Base-by-base conservation (phyloP, 2,113 vertebrate genomes). In the Passer domesticus region DNA sequence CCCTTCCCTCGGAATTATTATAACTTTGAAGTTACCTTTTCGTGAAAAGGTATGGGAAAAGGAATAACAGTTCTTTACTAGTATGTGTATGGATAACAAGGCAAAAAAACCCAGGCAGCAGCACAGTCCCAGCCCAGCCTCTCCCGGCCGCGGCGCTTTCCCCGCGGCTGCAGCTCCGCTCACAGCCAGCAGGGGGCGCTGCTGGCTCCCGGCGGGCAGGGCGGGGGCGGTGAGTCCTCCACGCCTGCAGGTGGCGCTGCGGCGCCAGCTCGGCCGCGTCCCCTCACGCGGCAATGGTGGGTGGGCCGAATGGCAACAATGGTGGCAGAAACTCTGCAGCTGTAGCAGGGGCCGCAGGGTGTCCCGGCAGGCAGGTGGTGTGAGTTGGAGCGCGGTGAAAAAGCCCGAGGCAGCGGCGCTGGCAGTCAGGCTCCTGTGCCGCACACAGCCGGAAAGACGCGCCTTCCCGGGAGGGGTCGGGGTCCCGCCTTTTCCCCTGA, bases 251-350 rank as follows among this genome's bases (percentile, higher is more conserved):
- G 69, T 22, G 37, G 39, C 22, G 39, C 69, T 25, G 50, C 25
- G 30, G 11, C 2, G 2, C 2, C 3, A 52, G 11, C 3, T 23
- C 14, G 3, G 28, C 6, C 3, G 0, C 6, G 0, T 18, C 31
- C 18, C 41, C 41, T 41, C 7, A 24, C 5, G 24, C 8, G 37
- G 50, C 6, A 5, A 53, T 25, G 37, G 69, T 4, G 7, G 49
- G 5, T 0, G 5, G 15, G 37, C 28, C 7, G 15, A 4, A 7
- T 0, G 4, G 69, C 22, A 7, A 8, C n/a, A 19, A 15, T 8
- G 28, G 28, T 6, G 20, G 28, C 35, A 39, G 35, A 20, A 50
- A 11, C 13, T 39, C 16, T 0, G 16, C 22, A 62, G 35, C 28
- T 62, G 27, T 12, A 33, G 35, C 28, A 41, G 35, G 35, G 9